A percentile compares a stretch with the other conserved stretches of the same genome.
Conservation (phyloP, 2,888 invertebrate genomes). For the Acanthopleura granulata region DNA sequence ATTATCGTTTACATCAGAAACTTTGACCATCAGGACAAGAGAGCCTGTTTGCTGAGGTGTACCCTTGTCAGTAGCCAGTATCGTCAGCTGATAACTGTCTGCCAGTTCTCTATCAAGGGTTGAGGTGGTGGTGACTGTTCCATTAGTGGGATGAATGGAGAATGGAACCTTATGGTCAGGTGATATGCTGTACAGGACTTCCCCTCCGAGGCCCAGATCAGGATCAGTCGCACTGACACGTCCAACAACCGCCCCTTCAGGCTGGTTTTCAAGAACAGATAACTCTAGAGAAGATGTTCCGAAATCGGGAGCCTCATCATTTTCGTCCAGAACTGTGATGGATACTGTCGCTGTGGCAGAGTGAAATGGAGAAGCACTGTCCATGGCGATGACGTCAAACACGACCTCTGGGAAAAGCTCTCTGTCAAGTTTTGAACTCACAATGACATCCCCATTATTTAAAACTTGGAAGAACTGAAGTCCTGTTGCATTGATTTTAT, state of each 20-base stretch:
- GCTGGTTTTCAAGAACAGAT: background rate
- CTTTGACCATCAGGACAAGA: background rate
- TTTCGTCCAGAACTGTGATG: background rate
- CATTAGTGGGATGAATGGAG: background rate
- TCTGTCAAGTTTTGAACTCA: constrained; percentile 17
- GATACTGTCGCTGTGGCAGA: background rate
- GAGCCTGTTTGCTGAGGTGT: background rate
- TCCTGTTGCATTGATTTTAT: background rate
- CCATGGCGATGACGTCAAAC: constrained; percentile 8
- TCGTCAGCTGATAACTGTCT: background rate
- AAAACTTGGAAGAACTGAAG: background rate
- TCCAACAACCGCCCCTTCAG: background rate
- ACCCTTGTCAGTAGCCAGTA: constrained; percentile 17
- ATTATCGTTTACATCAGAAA: constrained; percentile 9
- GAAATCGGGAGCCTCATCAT: constrained; percentile 7
- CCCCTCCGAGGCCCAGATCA: background rate
- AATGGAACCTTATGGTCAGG: background rate
- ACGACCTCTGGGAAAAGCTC: constrained; percentile 4
- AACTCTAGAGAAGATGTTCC: background rate
- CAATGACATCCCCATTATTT: constrained; percentile 16
- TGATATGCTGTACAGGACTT: background rate
- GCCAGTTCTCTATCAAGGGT: background rate
- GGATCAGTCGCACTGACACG: background rate
- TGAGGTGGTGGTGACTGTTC: background rate
- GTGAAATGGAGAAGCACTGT: background rate